These are phyloP conservation scores for Petromus typicus DNA, from an alignment of 2,113 vertebrate species.

Conservation along the genomic window DNA sequence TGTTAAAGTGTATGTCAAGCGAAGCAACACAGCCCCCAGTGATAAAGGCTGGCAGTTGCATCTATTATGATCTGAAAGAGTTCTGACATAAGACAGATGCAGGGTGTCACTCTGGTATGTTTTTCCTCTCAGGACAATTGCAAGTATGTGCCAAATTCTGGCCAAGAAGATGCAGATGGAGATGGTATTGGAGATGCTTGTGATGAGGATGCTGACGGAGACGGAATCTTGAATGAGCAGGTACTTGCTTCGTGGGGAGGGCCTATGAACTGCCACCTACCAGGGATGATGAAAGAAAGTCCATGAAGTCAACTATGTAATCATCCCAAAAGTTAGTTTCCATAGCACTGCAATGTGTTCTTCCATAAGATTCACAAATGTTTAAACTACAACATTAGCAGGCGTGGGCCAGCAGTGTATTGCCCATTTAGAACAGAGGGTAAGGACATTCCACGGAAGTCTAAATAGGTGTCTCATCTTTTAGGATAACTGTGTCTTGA, in stretches of 20 bases:
- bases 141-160: constrained; percentile 96
- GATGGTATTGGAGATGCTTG: constrained; percentile 95
- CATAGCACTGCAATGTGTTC: background rate
- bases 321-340: background rate
- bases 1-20: background rate
- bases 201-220: constrained; percentile 96
- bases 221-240: constrained; percentile 93
- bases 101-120: background rate
- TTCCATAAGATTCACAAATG: background rate
- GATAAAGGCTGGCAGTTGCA: background rate
- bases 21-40: background rate
- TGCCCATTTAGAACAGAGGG: background rate
- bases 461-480: background rate
- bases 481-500: constrained; percentile 97
- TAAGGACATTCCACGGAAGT: background rate
- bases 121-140: constrained; percentile 94
- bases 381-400: constrained; percentile 19
- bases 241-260: constrained; percentile 77
- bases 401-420: background rate
- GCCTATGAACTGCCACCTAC: background rate
- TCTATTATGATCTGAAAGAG: background rate
- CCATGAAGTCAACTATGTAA: background rate
- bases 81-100: background rate
- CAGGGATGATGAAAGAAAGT: background rate
- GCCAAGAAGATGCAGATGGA: constrained; percentile 96